phyloP scores from a whole-genome alignment of 2,113 vertebrate genomes.

The Centropus unirufus region DNA sequence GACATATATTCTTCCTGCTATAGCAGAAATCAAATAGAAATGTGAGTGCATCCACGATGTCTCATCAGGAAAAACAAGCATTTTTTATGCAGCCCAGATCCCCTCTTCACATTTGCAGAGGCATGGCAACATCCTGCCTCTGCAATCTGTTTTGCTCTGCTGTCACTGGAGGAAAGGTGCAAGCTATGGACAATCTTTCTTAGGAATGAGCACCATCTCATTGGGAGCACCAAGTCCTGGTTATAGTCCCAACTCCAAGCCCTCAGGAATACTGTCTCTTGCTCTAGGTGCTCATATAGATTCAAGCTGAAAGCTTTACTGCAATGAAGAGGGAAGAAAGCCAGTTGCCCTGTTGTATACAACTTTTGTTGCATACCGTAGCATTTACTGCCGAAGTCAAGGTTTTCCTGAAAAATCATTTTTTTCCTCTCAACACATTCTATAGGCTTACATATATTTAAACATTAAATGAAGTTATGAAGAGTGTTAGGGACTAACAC shows the following conservation, averaged over 20 bases:
- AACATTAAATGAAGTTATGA: neutral
- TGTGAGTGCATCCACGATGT: neutral
- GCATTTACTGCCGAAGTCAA: neutral
- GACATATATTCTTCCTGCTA: neutral
- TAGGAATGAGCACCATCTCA: neutral
- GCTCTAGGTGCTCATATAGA: neutral
- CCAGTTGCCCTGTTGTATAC: neutral
- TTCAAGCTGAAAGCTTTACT: neutral
- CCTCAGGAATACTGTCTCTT: neutral
- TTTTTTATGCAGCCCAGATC: neutral
- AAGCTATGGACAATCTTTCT: neutral
- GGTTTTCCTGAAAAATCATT: neutral
- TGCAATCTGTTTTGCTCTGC: neutral
- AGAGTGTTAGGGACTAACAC: neutral
- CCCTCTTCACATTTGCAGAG: neutral
- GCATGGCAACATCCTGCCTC: neutral
- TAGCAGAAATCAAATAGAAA: neutral
- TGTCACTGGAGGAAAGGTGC: neutral
- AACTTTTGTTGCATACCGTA: neutral
- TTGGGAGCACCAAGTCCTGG: neutral
- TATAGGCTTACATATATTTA: neutral
- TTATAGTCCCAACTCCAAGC: neutral
- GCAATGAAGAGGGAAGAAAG: neutral
- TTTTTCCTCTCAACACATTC: constrained; percentile 4
- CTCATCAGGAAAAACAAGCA: neutral